Base-by-base conservation (phyloP, 2,797 vertebrate genomes). In the Gorsachius magnificus region DNA sequence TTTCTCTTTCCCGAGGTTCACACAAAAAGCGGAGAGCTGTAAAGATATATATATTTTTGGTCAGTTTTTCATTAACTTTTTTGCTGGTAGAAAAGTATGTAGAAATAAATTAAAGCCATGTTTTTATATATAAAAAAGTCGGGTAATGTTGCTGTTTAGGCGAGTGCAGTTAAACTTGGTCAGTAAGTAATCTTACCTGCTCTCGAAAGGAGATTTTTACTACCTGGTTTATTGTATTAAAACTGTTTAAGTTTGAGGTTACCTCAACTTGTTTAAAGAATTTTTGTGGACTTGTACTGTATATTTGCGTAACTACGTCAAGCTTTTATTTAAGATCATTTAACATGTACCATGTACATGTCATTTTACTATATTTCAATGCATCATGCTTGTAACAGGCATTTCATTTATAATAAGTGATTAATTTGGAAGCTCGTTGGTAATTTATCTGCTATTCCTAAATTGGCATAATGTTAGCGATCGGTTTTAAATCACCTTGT, bases 301-400 rank as follows among this genome's bases (percentile, higher is more conserved):
- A 98, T 98, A 98, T 98, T 98, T 98, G 97, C 97, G 96, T 98
- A 98, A 98, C 97, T 96, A 94, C 97, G 97, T 98, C 97, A 96
- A 98, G 98, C 98, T 99, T 98, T 98, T 98, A 98, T 98, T 98
- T 98, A 98, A 98, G 97, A 98, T 97, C 98, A 97, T 98, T 97
- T 96, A 97, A 98, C 98, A 98, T 98, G 96, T 97, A 99, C 97
- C 97, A 97, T 98, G 98, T 98, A 98, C 98, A 98, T 98, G 98
- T 98, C 98, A 97, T 98, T 95, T 97, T 98, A 98, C 98, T 98
- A 97, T 98, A 97, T 98, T 98, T 98, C 98, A 97, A 96, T 97
- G 97, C 97, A 97, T 98, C 98, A 98, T 99, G 98, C 98, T 99
- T 99, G 98, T 99, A 98, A 98, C 98, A 98, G 98, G 98, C 98